These are phyloP conservation scores for Callospermophilus lateralis DNA, from an alignment of 2,113 vertebrate species.

Conservation along the genomic window DNA sequence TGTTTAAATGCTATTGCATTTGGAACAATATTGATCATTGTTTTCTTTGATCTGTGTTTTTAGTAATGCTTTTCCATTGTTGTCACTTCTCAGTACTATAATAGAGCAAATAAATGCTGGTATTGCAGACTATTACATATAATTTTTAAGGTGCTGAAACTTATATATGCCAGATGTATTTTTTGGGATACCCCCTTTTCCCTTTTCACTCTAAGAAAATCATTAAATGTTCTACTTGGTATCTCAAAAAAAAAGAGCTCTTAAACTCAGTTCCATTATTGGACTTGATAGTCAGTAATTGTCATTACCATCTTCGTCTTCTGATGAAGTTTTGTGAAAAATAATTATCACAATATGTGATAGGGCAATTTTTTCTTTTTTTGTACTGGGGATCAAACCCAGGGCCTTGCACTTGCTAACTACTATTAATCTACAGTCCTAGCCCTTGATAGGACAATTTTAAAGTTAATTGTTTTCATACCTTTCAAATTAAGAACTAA, in stretches of 20 bases:
- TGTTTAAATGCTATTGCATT: conserved; percentile 47
- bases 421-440: not conserved
- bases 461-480: not conserved
- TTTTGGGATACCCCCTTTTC: conserved; percentile 11
- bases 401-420: not conserved
- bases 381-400: not conserved
- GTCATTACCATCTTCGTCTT: not conserved
- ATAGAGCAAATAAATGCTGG: conserved; percentile 40
- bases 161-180: not conserved
- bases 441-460: not conserved
- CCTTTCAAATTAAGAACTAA: not conserved
- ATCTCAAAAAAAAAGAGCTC: conserved; percentile 9
- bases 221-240: not conserved
- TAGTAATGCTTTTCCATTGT: not conserved
- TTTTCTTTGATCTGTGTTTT: conserved; percentile 66
- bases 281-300: not conserved
- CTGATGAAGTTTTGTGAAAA: not conserved
- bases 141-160: conserved; percentile 33
- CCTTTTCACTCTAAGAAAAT: conserved; percentile 3
- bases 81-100: not conserved
- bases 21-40: conserved; percentile 66
- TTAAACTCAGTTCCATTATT: not conserved
- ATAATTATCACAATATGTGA: not conserved
- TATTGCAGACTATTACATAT: not conserved
- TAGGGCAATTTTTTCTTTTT: not conserved